phyloP scores from a whole-genome alignment of 2,888 invertebrate species.

The Leptinotarsa juncta region DNA sequence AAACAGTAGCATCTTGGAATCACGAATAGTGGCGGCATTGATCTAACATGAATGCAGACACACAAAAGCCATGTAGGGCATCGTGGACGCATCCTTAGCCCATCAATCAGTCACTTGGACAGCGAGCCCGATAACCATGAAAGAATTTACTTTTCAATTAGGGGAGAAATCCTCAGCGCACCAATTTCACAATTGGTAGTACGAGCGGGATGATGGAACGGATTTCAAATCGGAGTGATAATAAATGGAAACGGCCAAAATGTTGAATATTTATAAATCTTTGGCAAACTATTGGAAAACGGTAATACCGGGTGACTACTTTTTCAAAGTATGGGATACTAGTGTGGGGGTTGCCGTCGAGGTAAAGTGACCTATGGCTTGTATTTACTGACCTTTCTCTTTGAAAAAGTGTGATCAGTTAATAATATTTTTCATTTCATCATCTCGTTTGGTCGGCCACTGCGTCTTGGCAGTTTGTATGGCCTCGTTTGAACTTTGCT shows the following conservation, averaged over 20 bases:
- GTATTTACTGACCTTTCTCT: too few relatives aligned
- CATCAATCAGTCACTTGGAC: conserved; percentile 61
- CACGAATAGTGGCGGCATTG: conserved; percentile 47
- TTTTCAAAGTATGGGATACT: too few relatives aligned
- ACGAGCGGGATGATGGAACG: background rate
- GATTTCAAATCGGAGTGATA: background rate
- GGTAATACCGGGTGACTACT: too few relatives aligned
- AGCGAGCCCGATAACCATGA: conserved; percentile 58
- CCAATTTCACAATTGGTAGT: conserved; percentile 15
- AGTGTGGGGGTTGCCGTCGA: too few relatives aligned
- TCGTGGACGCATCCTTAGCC: conserved; percentile 56
- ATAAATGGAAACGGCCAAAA: background rate
- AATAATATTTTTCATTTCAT: too few relatives aligned
- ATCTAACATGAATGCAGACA: conserved; percentile 55
- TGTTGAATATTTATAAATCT: too few relatives aligned
- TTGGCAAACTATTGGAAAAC: too few relatives aligned
- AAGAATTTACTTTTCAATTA: conserved; percentile 58
- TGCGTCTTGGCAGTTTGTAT: too few relatives aligned
- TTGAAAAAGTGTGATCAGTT: too few relatives aligned
- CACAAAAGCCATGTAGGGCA: conserved; percentile 59
- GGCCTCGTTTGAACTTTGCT: too few relatives aligned
- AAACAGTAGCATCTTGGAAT: conserved; percentile 38
- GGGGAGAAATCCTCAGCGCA: conserved; percentile 28
- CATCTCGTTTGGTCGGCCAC: too few relatives aligned
- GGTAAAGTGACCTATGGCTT: too few relatives aligned